Percentiles rank a stretch among this genome's conserved stretches.
Conservation (phyloP, 1,140 invertebrate species). For the Drosophila quadrilineata region DNA sequence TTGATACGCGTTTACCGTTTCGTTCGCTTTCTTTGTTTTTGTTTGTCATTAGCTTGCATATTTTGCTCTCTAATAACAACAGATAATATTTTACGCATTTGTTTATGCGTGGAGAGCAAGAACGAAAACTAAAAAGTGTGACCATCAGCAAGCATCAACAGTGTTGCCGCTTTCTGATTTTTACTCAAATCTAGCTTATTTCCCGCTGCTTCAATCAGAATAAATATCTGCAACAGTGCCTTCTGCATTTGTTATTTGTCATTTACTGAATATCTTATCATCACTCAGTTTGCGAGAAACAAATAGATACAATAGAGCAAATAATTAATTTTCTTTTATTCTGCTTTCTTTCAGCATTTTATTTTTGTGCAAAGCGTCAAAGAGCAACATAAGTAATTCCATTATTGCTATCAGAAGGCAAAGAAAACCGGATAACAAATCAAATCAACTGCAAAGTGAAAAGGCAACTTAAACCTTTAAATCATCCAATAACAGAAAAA, state of each 20-base stretch:
- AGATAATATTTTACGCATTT: conserved; percentile 61
- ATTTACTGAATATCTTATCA: conserved; percentile 49
- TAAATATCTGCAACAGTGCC: background rate
- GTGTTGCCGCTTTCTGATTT: background rate
- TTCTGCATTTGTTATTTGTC: conserved; percentile 3
- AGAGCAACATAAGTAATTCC: conserved; percentile 58
- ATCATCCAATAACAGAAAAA: too few species aligned
- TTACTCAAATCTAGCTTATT: background rate
- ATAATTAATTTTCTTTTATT: conserved; percentile 7
- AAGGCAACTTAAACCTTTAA: conserved; percentile 60
- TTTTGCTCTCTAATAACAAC: conserved; percentile 40
- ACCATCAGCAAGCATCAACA: background rate
- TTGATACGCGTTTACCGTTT: conserved; percentile 39
- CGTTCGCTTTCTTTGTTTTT: conserved; percentile 67
- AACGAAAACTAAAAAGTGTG: conserved; percentile 21
- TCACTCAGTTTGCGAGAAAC: too few species aligned
- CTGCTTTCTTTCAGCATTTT: conserved; percentile 58
- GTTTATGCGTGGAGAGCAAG: conserved; percentile 45
- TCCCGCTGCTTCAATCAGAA: background rate
- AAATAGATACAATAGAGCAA: background rate
- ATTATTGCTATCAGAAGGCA: conserved; percentile 36
- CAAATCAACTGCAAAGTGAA: conserved; percentile 30
- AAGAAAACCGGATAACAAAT: background rate
- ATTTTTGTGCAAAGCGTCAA: conserved; percentile 47
- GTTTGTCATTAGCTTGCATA: conserved; percentile 60